Conservation (phyloP, 2,888 invertebrate species). For the Archips crataeganus region DNA sequence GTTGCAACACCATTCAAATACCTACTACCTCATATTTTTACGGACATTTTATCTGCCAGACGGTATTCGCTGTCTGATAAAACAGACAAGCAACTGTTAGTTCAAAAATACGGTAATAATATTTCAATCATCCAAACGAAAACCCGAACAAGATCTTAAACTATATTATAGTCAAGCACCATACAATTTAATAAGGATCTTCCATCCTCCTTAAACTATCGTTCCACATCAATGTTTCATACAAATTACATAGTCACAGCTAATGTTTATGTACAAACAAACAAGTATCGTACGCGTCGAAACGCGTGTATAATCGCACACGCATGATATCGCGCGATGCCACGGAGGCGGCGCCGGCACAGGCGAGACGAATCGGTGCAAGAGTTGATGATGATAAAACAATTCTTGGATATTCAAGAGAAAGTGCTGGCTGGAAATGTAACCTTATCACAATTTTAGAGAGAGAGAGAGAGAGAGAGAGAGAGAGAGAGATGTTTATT, state of each 20-base stretch:
- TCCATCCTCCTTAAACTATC: constrained; percentile 19
- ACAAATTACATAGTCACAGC: constrained; percentile 30
- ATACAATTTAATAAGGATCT: background rate
- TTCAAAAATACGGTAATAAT: background rate
- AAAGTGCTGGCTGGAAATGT: constrained; percentile 37
- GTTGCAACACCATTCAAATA: no score
- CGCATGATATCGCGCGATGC: constrained; percentile 43
- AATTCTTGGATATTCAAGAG: constrained; percentile 45
- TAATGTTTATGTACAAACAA: constrained; percentile 36
- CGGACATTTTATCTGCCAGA: background rate
- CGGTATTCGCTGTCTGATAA: background rate
- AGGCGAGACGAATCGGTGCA: constrained; percentile 58
- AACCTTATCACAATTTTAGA: no score
- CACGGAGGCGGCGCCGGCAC: constrained; percentile 53
- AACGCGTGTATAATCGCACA: constrained; percentile 63
- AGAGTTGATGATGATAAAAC: constrained; percentile 55
- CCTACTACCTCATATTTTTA: background rate
- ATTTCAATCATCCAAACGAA: no score
- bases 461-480: no score
- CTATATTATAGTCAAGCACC: background rate
- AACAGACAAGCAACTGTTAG: background rate
- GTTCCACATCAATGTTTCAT: constrained; percentile 19
- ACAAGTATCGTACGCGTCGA: constrained; percentile 39
- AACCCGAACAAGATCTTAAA: background rate
- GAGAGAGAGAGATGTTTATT: no score